These are phyloP conservation scores for Amniataba percoides DNA, from an alignment of 2,797 vertebrate genomes.

Conservation along the genomic window DNA sequence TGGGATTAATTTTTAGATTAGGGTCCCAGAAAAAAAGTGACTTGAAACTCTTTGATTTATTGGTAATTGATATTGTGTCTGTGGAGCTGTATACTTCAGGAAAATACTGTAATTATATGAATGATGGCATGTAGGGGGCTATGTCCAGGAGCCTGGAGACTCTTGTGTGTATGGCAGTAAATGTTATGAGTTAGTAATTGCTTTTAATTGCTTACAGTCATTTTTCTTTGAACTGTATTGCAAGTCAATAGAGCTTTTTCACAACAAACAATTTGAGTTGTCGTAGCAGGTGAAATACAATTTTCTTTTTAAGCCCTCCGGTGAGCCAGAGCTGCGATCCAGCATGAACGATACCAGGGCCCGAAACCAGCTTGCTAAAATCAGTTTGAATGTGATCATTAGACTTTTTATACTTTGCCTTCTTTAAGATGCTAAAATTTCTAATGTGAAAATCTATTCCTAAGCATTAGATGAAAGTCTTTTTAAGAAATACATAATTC, in stretches of 20 bases:
- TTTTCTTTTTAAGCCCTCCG: no score
- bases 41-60: neutral
- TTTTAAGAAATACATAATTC: no score
- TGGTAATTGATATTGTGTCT: neutral
- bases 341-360: no score
- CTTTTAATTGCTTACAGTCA: neutral
- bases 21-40: neutral
- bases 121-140: neutral
- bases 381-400: neutral
- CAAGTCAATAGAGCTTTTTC: no score
- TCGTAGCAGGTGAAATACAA: no score
- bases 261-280: no score
- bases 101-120: neutral
- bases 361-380: no score
- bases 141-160: neutral
- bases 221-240: neutral
- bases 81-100: neutral
- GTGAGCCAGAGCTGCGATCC: no score
- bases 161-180: neutral
- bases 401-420: neutral
- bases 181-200: neutral
- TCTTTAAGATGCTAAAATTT: no score
- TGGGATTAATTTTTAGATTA: neutral
- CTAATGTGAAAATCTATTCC: no score
- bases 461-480: no score